phyloP scores from a whole-genome alignment of 2,113 vertebrate species.

The Porphyrio hochstetteri region DNA sequence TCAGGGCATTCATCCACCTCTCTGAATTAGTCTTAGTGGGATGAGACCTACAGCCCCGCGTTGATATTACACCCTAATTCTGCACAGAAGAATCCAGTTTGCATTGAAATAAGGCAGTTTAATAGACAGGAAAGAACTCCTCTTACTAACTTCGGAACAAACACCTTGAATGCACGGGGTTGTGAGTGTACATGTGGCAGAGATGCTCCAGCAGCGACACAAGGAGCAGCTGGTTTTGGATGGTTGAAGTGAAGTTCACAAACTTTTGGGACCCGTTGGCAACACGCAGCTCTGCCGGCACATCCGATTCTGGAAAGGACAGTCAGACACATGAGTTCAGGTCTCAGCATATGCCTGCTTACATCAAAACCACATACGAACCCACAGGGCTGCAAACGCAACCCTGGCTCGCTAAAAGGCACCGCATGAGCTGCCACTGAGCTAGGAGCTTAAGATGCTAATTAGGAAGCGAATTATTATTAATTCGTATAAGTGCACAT shows the following conservation, averaged over 20 bases:
- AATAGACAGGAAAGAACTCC: background rate
- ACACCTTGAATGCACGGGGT: constrained; percentile 82
- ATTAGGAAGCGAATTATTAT: background rate
- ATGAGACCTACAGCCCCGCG: background rate
- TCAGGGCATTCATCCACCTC: background rate
- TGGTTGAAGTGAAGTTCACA: constrained; percentile 84
- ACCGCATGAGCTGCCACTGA: background rate
- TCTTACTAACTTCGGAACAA: constrained; percentile 88
- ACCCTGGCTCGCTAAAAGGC: background rate
- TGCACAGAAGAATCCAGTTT: background rate
- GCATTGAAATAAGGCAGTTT: background rate
- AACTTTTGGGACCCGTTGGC: constrained; percentile 78
- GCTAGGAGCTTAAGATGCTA: background rate
- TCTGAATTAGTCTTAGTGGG: background rate
- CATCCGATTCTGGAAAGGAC: constrained; percentile 83
- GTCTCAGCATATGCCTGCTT: rapidly evolving
- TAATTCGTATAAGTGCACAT: background rate
- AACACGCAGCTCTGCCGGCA: constrained; percentile 78
- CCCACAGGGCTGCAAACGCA: background rate
- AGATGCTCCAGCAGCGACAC: constrained; percentile 93
- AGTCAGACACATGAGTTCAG: background rate
- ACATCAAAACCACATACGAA: rapidly evolving
- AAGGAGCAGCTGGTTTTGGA: constrained; percentile 92
- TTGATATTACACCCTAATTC: background rate
- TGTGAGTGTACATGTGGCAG: constrained; percentile 89